These are phyloP conservation scores for Paraplagusia blochii DNA, from an alignment of 2,113 vertebrate species.

Conservation along the genomic window DNA sequence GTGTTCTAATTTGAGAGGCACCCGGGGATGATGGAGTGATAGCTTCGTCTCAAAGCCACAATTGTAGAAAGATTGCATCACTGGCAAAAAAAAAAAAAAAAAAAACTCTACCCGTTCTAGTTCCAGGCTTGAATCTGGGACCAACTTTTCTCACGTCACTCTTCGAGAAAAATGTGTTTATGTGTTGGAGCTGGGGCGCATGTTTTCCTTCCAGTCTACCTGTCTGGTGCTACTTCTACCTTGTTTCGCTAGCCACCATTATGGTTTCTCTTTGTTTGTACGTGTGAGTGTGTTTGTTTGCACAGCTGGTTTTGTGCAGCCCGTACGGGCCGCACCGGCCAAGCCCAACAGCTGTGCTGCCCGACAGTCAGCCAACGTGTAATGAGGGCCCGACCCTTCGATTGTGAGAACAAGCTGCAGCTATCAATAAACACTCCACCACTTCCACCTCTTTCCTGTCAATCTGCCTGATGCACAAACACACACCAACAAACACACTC, in stretches of 20 bases:
- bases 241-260: slow-evolving; percentile 25
- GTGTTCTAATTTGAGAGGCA: slow-evolving; percentile 19
- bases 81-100: slow-evolving; percentile 27
- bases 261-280: slow-evolving; percentile 16
- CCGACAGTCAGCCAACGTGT: slow-evolving; percentile 45
- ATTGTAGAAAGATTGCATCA: slow-evolving; percentile 44
- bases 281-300: slow-evolving; percentile 58
- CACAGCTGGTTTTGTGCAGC: slow-evolving; percentile 67
- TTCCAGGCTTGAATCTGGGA: neutral
- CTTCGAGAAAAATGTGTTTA: slow-evolving; percentile 5
- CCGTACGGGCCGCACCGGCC: slow-evolving; percentile 47
- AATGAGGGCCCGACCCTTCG: slow-evolving; percentile 60
- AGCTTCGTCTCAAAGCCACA: slow-evolving; percentile 24
- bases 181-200: neutral
- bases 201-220: slow-evolving; percentile 36
- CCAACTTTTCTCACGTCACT: slow-evolving; percentile 25
- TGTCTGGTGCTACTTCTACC: slow-evolving; percentile 32
- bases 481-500: slow-evolving; percentile 6
- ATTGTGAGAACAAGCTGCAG: slow-evolving; percentile 56
- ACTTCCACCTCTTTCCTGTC: slow-evolving; percentile 39
- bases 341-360: slow-evolving; percentile 60
- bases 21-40: neutral
- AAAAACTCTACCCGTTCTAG: slow-evolving; percentile 13
- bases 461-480: slow-evolving; percentile 30
- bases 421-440: slow-evolving; percentile 48